Conservation (phyloP, 2,113 vertebrate species). For the Campylomormyrus tamandua region DNA sequence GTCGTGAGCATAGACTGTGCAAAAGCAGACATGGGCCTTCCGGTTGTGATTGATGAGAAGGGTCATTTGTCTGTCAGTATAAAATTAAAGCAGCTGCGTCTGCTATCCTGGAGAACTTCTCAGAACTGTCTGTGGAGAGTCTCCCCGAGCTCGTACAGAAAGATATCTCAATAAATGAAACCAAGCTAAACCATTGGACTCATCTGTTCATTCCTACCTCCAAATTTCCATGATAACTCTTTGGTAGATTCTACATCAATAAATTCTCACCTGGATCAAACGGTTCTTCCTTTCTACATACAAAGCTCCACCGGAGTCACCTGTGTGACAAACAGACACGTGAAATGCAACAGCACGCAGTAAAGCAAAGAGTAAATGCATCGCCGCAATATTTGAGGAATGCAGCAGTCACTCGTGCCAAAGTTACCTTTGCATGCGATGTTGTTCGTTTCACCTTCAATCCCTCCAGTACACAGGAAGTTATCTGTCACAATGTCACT, state of each 20-base stretch:
- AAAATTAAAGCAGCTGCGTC: no score
- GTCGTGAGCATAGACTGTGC: no score
- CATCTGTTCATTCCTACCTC: no score
- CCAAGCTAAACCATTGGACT: no score
- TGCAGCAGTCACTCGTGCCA: background rate
- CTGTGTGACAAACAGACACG: slow-evolving; percentile 31
- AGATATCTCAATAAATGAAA: no score
- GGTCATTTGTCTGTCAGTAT: no score
- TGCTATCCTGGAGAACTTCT: no score
- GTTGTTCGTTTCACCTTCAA: slow-evolving; percentile 9
- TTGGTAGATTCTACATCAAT: background rate
- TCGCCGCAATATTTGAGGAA: background rate
- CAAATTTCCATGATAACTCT: background rate
- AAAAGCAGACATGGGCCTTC: no score
- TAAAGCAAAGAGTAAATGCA: background rate
- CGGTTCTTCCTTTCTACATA: slow-evolving; percentile 42
- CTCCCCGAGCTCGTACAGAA: no score
- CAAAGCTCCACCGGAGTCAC: slow-evolving; percentile 61
- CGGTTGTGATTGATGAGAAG: no score
- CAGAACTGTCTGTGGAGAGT: no score
- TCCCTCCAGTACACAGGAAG: slow-evolving; percentile 61
- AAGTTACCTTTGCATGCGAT: slow-evolving; percentile 51
- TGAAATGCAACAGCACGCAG: background rate
- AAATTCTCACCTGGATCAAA: slow-evolving; percentile 48
- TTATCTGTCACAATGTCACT: slow-evolving; percentile 47